These are phyloP conservation scores for Bedellia somnulentella DNA, from an alignment of 2,888 invertebrate genomes.

Conservation along the genomic window DNA sequence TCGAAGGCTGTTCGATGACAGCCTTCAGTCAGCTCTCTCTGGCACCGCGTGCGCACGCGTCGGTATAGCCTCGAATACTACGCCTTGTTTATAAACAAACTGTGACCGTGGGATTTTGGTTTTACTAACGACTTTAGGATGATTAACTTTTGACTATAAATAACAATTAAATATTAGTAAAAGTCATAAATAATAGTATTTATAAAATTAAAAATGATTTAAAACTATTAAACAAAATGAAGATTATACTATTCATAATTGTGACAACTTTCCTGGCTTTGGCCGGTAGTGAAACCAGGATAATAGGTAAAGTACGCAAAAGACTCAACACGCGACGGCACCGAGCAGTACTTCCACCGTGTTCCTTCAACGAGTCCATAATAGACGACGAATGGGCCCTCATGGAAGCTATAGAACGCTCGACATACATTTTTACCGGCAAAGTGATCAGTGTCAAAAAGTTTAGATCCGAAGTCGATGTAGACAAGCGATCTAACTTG, in stretches of 20 bases:
- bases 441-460: conserved; percentile 51
- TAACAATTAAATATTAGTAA: too few relatives aligned
- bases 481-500: conserved; percentile 36
- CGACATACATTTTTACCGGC: conserved; percentile 54
- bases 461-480: conserved; percentile 26
- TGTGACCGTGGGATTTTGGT: too few relatives aligned
- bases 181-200: too few relatives aligned
- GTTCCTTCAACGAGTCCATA: conserved; percentile 52
- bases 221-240: too few relatives aligned
- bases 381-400: conserved; percentile 53
- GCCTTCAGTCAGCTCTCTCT: conserved; percentile 47
- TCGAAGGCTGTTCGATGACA: conserved; percentile 38
- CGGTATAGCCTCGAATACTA: conserved; percentile 6
- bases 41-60: conserved; percentile 53
- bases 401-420: conserved; percentile 51
- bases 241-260: too few relatives aligned
- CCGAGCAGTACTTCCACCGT: conserved; percentile 40
- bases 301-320: conserved; percentile 52
- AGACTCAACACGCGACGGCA: conserved; percentile 39
- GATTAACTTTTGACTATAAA: too few relatives aligned
- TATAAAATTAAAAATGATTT: too few relatives aligned
- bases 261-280: too few relatives aligned
- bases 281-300: conserved; percentile 42
- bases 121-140: too few relatives aligned
- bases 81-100: too few relatives aligned